Percentiles rank a stretch among this genome's conserved stretches.
phyloP scores from a whole-genome alignment of 1,140 invertebrate species.

The Hirudo medicinalis region DNA sequence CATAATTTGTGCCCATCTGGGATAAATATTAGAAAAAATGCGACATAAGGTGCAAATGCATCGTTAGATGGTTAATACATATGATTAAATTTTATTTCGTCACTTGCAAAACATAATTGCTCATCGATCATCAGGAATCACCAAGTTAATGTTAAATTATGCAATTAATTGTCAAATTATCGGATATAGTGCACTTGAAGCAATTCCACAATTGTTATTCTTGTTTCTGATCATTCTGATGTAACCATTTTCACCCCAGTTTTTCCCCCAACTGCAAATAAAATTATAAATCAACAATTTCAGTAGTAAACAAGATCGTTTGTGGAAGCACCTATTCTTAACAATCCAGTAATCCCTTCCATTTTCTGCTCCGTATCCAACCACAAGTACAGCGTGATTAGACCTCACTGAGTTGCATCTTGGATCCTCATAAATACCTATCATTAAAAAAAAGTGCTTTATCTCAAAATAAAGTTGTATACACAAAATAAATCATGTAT shows the following conservation, averaged over 20 bases:
- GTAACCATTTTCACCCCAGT: conserved; percentile 59
- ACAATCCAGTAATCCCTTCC: conserved; percentile 50
- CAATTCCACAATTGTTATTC: conserved; percentile 78
- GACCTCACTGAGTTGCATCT: conserved; percentile 28
- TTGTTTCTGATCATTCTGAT: conserved; percentile 77
- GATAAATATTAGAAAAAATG: too few relatives aligned
- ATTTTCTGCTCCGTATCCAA: conserved; percentile 46
- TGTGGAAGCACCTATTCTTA: conserved; percentile 37
- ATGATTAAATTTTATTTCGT: too few relatives aligned
- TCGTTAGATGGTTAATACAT: too few relatives aligned
- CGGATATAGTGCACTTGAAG: conserved; percentile 53
- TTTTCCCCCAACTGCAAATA: conserved; percentile 20
- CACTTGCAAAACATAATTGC: too few relatives aligned
- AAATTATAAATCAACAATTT: background rate
- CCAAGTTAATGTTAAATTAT: too few relatives aligned
- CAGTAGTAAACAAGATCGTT: conserved; percentile 3
- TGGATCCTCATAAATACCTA: conserved; percentile 29
- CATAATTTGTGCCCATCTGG: too few relatives aligned
- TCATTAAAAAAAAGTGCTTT: background rate
- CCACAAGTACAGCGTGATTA: conserved; percentile 45
- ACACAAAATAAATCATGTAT: too few relatives aligned
- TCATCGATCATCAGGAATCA: too few relatives aligned
- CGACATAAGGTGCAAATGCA: too few relatives aligned
- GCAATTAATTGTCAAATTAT: too few relatives aligned
- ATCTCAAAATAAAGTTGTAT: too few relatives aligned